Evolutionary conservation across 2,888 invertebrate species (phyloP).

Genomic region (Argyra leucocephala): DNA sequence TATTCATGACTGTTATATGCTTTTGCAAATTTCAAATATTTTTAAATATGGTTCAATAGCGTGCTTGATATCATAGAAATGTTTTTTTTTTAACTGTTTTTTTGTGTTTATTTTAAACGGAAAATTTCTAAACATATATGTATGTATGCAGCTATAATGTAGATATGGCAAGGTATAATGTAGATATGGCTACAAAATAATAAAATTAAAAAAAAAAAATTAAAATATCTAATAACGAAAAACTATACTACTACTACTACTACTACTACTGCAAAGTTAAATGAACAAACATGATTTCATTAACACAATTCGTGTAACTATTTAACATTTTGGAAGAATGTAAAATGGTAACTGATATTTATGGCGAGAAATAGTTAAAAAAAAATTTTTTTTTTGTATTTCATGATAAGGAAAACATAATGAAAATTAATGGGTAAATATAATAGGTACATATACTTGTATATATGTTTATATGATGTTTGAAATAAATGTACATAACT

Average conservation of each 20-base stretch:
- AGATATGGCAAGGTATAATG: not conserved
- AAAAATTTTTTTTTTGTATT: no score
- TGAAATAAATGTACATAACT: no score
- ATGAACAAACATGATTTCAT: slow-evolving; percentile 2
- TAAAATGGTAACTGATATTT: not conserved
- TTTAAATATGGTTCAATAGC: slow-evolving; percentile 2
- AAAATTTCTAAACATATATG: no score
- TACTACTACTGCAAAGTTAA: not conserved
- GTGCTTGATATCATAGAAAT: not conserved
- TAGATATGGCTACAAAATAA: no score
- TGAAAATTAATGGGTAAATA: no score
- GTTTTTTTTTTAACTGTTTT: not conserved
- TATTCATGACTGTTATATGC: no score
- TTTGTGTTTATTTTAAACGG: no score
- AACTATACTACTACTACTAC: no score
- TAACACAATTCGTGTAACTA: slow-evolving; percentile 4
- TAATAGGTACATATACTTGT: no score
- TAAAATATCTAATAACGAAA: not conserved
- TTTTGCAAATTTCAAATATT: not conserved
- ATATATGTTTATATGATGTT: no score
- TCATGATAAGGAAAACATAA: no score
- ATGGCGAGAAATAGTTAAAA: not conserved
- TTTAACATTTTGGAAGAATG: slow-evolving; percentile 3
- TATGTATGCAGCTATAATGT: not conserved
- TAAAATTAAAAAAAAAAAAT: not conserved